A percentile compares a stretch with the other conserved stretches of the same genome.
phyloP scores from a whole-genome alignment of 2,797 vertebrate genomes.

The Platyrinchus mystaceus region DNA sequence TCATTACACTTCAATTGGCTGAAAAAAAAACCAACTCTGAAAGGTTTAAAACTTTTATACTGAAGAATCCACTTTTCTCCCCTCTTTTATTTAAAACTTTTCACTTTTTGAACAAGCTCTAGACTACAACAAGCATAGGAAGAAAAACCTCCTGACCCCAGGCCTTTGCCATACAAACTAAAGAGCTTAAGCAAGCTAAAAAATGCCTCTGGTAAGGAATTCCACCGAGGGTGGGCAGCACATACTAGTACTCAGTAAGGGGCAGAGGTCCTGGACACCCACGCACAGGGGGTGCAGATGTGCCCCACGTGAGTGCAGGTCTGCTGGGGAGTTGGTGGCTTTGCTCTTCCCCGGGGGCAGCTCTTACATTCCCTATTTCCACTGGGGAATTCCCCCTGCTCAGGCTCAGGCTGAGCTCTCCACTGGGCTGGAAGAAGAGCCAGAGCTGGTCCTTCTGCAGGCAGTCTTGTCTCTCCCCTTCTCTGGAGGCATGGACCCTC shows the following conservation, averaged over 20 bases:
- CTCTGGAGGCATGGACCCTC: background rate
- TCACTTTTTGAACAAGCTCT: background rate
- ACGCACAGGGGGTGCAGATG: background rate
- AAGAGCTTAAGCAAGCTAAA: background rate
- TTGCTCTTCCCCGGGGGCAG: fast-evolving
- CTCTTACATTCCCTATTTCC: background rate
- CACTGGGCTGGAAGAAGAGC: background rate
- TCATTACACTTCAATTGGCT: background rate
- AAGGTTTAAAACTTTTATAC: background rate
- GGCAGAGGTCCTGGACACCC: background rate
- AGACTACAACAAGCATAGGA: background rate
- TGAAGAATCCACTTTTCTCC: background rate
- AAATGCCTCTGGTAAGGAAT: background rate
- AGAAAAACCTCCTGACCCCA: background rate
- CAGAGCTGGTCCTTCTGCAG: background rate
- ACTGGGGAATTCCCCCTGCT: background rate
- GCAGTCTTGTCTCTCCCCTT: background rate
- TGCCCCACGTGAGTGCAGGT: background rate
- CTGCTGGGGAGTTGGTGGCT: background rate
- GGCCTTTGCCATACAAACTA: background rate
- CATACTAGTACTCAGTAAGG: background rate
- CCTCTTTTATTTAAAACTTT: background rate
- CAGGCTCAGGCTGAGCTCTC: background rate
- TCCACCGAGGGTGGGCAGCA: background rate
- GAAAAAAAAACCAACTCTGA: background rate